These are phyloP conservation scores for Herpetotheres cachinnans DNA, from an alignment of 2,113 vertebrate genomes.

Conservation along the genomic window DNA sequence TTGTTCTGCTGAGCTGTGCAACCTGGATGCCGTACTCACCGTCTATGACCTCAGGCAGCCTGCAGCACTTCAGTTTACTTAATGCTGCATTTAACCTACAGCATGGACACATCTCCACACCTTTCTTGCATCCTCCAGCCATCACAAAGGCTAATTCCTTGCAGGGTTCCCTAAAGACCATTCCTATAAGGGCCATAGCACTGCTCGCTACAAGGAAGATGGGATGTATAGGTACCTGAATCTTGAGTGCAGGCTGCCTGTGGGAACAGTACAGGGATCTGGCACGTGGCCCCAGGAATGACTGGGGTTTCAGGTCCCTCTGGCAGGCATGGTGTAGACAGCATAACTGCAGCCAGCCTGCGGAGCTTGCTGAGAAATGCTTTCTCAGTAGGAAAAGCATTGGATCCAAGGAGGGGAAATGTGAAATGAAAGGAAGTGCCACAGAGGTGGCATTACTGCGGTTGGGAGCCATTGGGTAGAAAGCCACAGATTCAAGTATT, in stretches of 20 bases:
- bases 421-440: background rate
- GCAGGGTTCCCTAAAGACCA: background rate
- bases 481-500: background rate
- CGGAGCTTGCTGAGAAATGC: background rate
- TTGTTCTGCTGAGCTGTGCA: background rate
- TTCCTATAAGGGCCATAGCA: background rate
- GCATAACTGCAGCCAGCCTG: background rate
- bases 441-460: background rate
- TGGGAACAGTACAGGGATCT: background rate
- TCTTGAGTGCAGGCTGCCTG: background rate
- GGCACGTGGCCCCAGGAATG: fast-evolving
- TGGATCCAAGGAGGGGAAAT: background rate
- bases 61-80: background rate
- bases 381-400: background rate
- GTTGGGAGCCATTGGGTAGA: background rate
- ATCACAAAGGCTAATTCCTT: background rate
- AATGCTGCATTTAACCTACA: background rate
- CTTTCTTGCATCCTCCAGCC: background rate
- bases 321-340: background rate
- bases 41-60: background rate
- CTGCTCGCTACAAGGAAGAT: background rate
- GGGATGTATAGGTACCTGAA: background rate
- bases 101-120: background rate
- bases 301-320: background rate
- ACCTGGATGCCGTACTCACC: background rate